These are phyloP conservation scores for Etheostoma nigrum DNA, from an alignment of 2,797 vertebrate species.

Conservation along the genomic window DNA sequence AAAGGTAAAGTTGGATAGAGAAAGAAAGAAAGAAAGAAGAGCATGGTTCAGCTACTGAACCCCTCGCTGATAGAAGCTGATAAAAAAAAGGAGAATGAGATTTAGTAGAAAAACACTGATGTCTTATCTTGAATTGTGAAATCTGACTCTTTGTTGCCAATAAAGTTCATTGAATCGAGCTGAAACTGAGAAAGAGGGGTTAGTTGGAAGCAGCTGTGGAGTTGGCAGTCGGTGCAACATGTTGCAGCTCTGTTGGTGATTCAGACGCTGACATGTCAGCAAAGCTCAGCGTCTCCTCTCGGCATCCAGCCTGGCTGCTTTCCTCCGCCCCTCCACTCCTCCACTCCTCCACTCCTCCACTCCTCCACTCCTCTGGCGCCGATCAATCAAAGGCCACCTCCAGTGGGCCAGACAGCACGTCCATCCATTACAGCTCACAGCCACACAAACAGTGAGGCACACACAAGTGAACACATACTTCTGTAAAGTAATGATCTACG, in stretches of 20 bases:
- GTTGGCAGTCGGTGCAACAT: slow-evolving; percentile 18
- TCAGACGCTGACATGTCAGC: slow-evolving; percentile 54
- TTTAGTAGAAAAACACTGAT: slow-evolving; percentile 21
- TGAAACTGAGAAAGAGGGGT: slow-evolving; percentile 32
- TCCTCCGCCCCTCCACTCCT: neutral
- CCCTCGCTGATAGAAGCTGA: slow-evolving; percentile 10
- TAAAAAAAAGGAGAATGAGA: slow-evolving; percentile 2
- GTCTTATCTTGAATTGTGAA: slow-evolving; percentile 29
- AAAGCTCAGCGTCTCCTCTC: slow-evolving; percentile 31
- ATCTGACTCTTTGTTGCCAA: slow-evolving; percentile 18
- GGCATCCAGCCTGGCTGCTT: slow-evolving; percentile 41
- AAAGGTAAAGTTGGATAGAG: neutral
- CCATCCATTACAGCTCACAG: slow-evolving; percentile 49
- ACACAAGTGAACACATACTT: slow-evolving; percentile 10
- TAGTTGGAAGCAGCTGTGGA: slow-evolving; percentile 77
- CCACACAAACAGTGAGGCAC: slow-evolving; percentile 12
- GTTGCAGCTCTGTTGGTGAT: slow-evolving; percentile 48
- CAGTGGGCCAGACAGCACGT: slow-evolving; percentile 49
- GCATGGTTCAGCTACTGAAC: slow-evolving; percentile 7
- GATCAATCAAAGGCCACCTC: slow-evolving; percentile 57
- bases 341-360: slow-evolving; percentile 32
- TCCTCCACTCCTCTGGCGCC: slow-evolving; percentile 44
- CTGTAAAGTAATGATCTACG: neutral
- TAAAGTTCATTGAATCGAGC: slow-evolving; percentile 42
- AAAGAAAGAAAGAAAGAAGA: neutral